phyloP scores from a whole-genome alignment of 1,140 invertebrate genomes.

The Drosophila triauraria region DNA sequence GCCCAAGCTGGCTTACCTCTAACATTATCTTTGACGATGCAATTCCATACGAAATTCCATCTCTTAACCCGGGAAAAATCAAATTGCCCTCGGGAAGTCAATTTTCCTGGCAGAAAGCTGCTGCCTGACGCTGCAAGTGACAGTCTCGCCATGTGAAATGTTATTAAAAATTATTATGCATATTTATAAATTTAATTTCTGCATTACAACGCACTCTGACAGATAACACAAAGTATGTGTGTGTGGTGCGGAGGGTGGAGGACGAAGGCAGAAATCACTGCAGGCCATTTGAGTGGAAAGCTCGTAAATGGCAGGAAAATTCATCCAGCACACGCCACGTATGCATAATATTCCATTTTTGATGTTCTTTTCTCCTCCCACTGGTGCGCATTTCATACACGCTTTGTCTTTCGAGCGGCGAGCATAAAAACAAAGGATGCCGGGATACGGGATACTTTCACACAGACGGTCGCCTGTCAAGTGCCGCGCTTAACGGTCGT shows the following conservation, averaged over 20 bases:
- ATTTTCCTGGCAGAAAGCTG: conserved; percentile 25
- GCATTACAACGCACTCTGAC: conserved; percentile 57
- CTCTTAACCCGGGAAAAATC: conserved; percentile 22
- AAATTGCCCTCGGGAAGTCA: conserved; percentile 32
- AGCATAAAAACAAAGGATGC: conserved; percentile 37
- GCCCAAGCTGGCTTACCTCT: background rate
- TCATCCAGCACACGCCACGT: conserved; percentile 36
- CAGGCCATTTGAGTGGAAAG: conserved; percentile 53
- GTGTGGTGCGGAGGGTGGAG: background rate
- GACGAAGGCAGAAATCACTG: conserved; percentile 64
- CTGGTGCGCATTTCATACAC: conserved; percentile 42
- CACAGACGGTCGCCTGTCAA: conserved; percentile 47
- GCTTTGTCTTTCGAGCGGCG: conserved; percentile 54
- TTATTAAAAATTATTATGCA: conserved; percentile 75
- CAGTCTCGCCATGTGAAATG: conserved; percentile 53
- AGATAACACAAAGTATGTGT: conserved; percentile 37
- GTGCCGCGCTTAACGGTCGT: conserved; percentile 45
- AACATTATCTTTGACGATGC: background rate
- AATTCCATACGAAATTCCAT: conserved; percentile 4
- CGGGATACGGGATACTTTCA: conserved; percentile 47
- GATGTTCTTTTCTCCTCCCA: conserved; percentile 8
- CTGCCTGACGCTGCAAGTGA: conserved; percentile 32
- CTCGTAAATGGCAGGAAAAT: conserved; percentile 55
- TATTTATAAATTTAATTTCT: conserved; percentile 80
- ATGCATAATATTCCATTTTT: conserved; percentile 54